These are phyloP conservation scores for Incurvaria masculella DNA, from an alignment of 2,888 invertebrate species.

Conservation along the genomic window DNA sequence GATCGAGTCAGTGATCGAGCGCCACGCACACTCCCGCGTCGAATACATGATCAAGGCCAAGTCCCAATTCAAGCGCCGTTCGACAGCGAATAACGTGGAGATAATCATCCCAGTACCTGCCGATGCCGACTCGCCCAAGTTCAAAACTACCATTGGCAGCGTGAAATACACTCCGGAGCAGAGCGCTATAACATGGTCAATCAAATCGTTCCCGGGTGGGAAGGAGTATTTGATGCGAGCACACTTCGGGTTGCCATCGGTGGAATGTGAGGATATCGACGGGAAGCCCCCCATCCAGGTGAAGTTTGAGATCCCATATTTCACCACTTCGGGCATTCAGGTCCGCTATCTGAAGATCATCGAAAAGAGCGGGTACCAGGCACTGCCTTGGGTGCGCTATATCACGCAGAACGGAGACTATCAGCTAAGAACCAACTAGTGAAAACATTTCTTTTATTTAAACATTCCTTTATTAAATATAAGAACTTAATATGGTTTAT, in stretches of 20 bases:
- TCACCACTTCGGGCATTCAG: conserved; percentile 98
- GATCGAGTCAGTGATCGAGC: conserved; percentile 98
- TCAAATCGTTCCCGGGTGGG: conserved; percentile 96
- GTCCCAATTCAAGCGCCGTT: conserved; percentile 95
- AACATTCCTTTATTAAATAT: not conserved
- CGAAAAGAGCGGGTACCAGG: conserved; percentile 98
- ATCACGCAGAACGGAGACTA: conserved; percentile 99
- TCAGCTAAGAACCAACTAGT: conserved; percentile 88
- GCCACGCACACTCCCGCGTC: conserved; percentile 95
- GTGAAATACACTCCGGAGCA: conserved; percentile 98
- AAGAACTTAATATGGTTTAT: not conserved
- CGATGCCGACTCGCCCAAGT: conserved; percentile 98
- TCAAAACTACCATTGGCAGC: conserved; percentile 95
- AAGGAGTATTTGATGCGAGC: conserved; percentile 98
- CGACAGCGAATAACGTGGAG: conserved; percentile 98
- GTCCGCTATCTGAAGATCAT: conserved; percentile 96
- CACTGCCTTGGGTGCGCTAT: conserved; percentile 98
- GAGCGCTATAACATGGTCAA: conserved; percentile 95
- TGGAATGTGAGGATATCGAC: conserved; percentile 90
- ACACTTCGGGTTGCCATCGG: conserved; percentile 96
- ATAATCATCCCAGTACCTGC: conserved; percentile 94
- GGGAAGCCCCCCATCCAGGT: conserved; percentile 98
- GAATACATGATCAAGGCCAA: conserved; percentile 99
- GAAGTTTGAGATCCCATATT: conserved; percentile 98
- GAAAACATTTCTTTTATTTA: not conserved